Percentiles rank a stretch among this genome's conserved stretches.
phyloP scores from a whole-genome alignment of 2,113 vertebrate genomes.

The Struthidea cinerea region DNA sequence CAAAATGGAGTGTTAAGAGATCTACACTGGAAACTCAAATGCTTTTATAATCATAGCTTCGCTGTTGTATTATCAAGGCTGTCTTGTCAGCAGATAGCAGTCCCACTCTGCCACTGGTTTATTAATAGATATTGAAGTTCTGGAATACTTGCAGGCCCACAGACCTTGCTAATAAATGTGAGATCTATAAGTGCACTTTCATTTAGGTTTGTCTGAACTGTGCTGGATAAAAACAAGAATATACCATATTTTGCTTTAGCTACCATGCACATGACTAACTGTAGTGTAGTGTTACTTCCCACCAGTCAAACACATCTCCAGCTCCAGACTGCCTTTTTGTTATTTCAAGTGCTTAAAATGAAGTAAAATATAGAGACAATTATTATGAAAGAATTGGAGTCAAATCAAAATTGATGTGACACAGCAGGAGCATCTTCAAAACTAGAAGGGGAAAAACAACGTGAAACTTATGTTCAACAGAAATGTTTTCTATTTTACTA shows the following conservation, averaged over 20 bases:
- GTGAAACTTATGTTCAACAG: background rate
- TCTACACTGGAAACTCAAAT: conserved; percentile 22
- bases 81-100: conserved; percentile 70
- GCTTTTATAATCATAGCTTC: conserved; percentile 57
- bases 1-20: conserved; percentile 9
- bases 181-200: conserved; percentile 42
- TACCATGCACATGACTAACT: background rate
- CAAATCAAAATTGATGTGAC: background rate
- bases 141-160: conserved; percentile 62
- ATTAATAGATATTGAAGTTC: conserved; percentile 74
- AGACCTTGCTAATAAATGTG: conserved; percentile 60
- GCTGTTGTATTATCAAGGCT: conserved; percentile 58
- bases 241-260: background rate
- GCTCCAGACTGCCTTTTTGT: background rate
- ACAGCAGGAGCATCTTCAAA: background rate
- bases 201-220: background rate
- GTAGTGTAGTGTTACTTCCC: background rate
- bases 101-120: conserved; percentile 64
- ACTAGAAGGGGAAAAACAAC: background rate
- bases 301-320: background rate
- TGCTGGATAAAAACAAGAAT: background rate
- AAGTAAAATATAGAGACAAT: background rate
- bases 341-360: background rate
- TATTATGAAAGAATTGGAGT: background rate
- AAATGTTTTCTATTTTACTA: background rate